Evolutionary conservation across 2,113 vertebrate species (phyloP).

Genomic region (Ptyas mucosa): DNA sequence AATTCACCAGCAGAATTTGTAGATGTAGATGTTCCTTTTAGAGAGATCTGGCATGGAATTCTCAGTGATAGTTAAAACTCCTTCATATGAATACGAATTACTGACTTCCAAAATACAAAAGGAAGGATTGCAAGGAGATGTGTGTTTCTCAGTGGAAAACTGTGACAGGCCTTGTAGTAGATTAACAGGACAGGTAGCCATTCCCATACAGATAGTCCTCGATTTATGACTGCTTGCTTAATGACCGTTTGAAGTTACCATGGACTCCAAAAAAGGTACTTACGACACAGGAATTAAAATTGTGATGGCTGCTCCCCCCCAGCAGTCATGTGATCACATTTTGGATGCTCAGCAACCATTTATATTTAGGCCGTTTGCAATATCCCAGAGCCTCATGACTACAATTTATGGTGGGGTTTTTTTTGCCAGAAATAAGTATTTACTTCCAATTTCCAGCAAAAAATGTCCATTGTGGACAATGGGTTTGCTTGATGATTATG

Average conservation of each 20-base stretch:
- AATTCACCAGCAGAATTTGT: neutral
- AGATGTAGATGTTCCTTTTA: neutral
- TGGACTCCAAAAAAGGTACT: neutral
- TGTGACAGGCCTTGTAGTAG: neutral
- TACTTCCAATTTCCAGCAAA: neutral
- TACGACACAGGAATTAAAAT: neutral
- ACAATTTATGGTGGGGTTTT: neutral
- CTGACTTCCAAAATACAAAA: neutral
- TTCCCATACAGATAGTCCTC: neutral
- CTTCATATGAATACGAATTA: neutral
- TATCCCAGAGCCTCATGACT: neutral
- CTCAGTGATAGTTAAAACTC: neutral
- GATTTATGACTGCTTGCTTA: neutral
- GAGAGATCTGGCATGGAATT: neutral
- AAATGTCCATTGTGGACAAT: neutral
- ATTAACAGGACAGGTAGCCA: neutral
- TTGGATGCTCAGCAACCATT: neutral
- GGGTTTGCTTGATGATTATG: neutral
- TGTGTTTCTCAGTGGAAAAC: neutral
- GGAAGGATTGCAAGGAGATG: neutral
- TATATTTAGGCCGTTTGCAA: neutral
- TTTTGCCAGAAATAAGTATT: too few relatives aligned
- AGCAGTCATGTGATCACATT: neutral
- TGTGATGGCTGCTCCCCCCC: too few relatives aligned
- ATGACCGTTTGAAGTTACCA: neutral